Base-by-base conservation (phyloP, 64 coral and sea anemone species). In the Cladopsammia gracilis region DNA sequence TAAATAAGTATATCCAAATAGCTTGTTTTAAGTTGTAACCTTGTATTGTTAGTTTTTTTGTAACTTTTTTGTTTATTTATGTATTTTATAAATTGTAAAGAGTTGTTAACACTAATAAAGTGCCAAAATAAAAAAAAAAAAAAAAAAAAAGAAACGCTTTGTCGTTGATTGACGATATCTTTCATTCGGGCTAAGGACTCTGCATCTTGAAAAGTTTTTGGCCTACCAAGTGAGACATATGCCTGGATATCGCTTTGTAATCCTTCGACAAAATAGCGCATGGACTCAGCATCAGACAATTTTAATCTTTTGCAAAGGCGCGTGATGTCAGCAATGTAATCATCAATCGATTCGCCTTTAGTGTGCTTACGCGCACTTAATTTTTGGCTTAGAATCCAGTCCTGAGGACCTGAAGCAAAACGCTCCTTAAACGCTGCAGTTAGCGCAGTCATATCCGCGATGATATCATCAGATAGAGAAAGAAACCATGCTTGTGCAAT, bases 211-310 rank as follows among this genome's bases (percentile, higher is more conserved):
- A 87, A 42, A 5, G 15, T 73, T 22, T 87, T 69, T 18, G 84
- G 84, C 18, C 25, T 45, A 22, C 4, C 48, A 71, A 87, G 23
- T 2, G 51, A 15, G n/a, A n/a, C n/a, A n/a, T n/a, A n/a, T n/a
- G n/a, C n/a, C n/a, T n/a, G n/a, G n/a, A n/a, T n/a, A n/a, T 87
- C 44, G 1, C 44, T 4, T 24, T 70, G 67, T 6, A 86, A 14
- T 44, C 83, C 64, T 19, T 43, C 25, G 6, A 86, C 69, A 49
- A 86, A 86, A 45, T 86, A 69, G 62, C 66, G 83, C 64, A 86
- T 69, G 3, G 51, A 12, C 10, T 86, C 83, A 1, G 13, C 22
- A 49, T 86, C 83, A 8, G 44, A 67, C n/a, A 87, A 47, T 49
- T 23, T 43, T 18, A 87, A 16, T 0, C 84, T 42, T 19, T 85